Evolutionary conservation across 2,888 invertebrate species (phyloP), one percentile per base, ranked within the genome.

Genomic region (Netelia virgata): DNA sequence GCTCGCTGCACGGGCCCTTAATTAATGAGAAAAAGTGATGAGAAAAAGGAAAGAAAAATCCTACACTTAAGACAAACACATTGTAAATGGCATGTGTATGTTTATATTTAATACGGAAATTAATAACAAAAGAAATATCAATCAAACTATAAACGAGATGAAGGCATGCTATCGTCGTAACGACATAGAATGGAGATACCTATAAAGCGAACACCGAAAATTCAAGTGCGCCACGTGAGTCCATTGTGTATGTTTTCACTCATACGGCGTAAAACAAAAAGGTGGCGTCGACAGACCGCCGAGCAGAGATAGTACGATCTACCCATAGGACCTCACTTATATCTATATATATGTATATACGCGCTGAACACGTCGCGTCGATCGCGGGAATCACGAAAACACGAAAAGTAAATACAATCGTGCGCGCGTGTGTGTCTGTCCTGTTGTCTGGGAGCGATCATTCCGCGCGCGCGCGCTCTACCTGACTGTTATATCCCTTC

Each of bases 361-460:
- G 47, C 23, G 68, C 63, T n/a, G 16, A 8, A 55, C 18, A 50
- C 75, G 68, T 18, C 84, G 80, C 86, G 86, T 84, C 80, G 86
- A 88, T 88, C 87, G 82, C 73, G 85, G 84, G 59, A 84, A 87
- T 85, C 80, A 78, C 85, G 85, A 88, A 84, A 81, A 77, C 76
- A 74, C 55, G 66, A 77, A 74, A 86, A 85, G 88, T 89, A 89
- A 89, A 89, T 88, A 88, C 72, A 73, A 78, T 83, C 83, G 68
- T 36, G 36, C 28, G 69, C 78, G 70, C 23, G 68, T 77, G 53
- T 61, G 36, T 55, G 43, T 47, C 10, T 66, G 43, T 43, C 43
- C 59, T 18, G 69, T 47, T 70, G 84, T 85, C 47, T 74, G 64
- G 66, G 68, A 20, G 50, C 57, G 3, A 47, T 36, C 61, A 53